phyloP scores from a whole-genome alignment of 2,888 invertebrate genomes.

The Macroteleia sp. region DNA sequence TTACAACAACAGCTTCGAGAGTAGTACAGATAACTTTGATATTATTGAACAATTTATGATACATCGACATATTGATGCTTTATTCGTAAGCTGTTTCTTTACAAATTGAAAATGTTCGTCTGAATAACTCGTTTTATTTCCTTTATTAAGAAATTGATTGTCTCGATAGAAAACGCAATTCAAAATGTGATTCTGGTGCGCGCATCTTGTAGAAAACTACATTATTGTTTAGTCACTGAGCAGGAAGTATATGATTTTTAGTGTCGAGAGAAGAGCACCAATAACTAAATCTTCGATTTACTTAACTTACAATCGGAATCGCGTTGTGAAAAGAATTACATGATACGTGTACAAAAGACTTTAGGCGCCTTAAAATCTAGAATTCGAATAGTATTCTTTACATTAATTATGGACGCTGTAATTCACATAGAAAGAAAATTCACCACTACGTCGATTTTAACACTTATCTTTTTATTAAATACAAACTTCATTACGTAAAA shows the following conservation, averaged over 20 bases:
- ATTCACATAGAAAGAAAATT: constrained; percentile 31
- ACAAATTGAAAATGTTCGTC: too few species aligned
- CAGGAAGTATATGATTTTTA: constrained; percentile 50
- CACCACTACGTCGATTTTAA: constrained; percentile 11
- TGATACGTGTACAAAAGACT: constrained; percentile 50
- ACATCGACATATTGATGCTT: too few species aligned
- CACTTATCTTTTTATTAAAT: background rate
- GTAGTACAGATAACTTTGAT: too few species aligned
- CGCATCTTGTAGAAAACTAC: constrained; percentile 52
- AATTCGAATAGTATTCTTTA: constrained; percentile 21
- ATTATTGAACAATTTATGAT: too few species aligned
- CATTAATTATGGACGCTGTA: constrained; percentile 34
- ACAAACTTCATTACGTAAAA: constrained; percentile 8
- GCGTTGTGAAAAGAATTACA: constrained; percentile 31
- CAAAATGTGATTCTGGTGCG: constrained; percentile 55
- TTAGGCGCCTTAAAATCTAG: constrained; percentile 42
- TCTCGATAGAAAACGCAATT: constrained; percentile 79
- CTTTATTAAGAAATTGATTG: too few species aligned
- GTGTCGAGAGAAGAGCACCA: constrained; percentile 34
- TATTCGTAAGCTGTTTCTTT: too few species aligned
- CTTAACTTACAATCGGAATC: constrained; percentile 18
- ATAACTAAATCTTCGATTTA: constrained; percentile 28
- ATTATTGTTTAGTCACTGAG: constrained; percentile 63
- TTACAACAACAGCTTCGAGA: too few species aligned
- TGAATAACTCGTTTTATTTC: too few species aligned